Conservation (phyloP, 2,888 invertebrate genomes). For the Plagodis dolabraria region DNA sequence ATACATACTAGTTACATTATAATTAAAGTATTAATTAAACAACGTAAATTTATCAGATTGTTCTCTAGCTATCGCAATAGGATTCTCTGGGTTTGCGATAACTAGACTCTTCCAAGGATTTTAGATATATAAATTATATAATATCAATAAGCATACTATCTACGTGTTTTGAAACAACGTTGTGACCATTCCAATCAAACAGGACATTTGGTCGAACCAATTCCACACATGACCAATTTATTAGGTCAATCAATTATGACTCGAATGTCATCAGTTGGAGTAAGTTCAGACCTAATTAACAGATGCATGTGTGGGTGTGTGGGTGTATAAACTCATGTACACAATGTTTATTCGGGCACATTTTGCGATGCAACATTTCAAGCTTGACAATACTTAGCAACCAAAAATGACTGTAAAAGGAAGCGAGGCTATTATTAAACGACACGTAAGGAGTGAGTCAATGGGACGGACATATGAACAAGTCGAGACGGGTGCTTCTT, state of each 20-base stretch:
- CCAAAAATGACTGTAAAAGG: constrained; percentile 64
- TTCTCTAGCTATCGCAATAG: too few relatives aligned
- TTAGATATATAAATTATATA: too few relatives aligned
- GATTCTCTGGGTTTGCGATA: too few relatives aligned
- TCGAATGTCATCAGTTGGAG: constrained; percentile 35
- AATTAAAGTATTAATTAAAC: too few relatives aligned
- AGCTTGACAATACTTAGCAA: constrained; percentile 54
- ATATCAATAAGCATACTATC: too few relatives aligned
- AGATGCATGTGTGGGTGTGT: constrained; percentile 1
- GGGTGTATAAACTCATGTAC: background rate
- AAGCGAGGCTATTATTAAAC: constrained; percentile 73
- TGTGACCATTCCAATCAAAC: constrained; percentile 1
- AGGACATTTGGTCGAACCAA: constrained; percentile 10
- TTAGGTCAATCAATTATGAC: constrained; percentile 32
- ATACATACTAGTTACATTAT: too few relatives aligned
- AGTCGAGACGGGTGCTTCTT: constrained; percentile 71
- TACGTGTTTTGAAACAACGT: background rate
- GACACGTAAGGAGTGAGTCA: constrained; percentile 76
- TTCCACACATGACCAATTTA: constrained; percentile 22
- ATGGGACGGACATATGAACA: constrained; percentile 62
- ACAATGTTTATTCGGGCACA: constrained; percentile 16
- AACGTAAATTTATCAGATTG: too few relatives aligned
- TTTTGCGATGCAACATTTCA: constrained; percentile 25
- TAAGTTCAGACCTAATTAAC: constrained; percentile 4
- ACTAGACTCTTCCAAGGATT: too few relatives aligned